Base-by-base conservation (phyloP, 1,140 invertebrate species). In the Euura lappo region DNA sequence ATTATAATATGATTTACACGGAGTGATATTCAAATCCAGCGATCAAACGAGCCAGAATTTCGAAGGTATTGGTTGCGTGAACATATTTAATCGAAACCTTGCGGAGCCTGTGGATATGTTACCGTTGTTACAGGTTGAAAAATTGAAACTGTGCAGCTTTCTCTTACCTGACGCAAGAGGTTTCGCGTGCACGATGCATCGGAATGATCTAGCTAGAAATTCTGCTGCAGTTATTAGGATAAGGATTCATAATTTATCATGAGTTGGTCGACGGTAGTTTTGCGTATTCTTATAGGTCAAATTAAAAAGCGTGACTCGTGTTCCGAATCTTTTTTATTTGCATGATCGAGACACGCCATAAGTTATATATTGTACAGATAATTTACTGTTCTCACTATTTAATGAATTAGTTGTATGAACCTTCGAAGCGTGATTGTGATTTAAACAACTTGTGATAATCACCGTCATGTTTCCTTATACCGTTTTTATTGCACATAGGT, bases 81-180 rank as follows among this genome's bases (percentile, higher is more conserved):
- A 28, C 28, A 28, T 28, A 28, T 1, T 28, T 28, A 28, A 28
- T 28, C 28, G 28, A 28, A n/a, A n/a, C n/a, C n/a, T n/a, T n/a
- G n/a, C n/a, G n/a, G n/a, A 28, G 28, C 28, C 28, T 28, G 28
- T 28, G 28, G 28, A 28, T n/a, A 60, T 6, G 51, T 60, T 60
- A 60, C 51, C 51, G 51, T 11, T 60, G 8, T 60, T 28, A 28
- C 51, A 11, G 51, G 51, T 60, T 8, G 51, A 60, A 60, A 60
- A 60, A 60, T 60, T 60, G 51, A 60, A 60, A 60, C 51, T 60
- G 51, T 60, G 51, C 51, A 60, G 51, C 51, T 60, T 60, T 60
- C 51, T 60, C 51, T 60, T 60, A 4, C 51, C 51, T 60, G 51
- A 60, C 51, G 51, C 51, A 60, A 60, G 51, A 60, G 51, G 13